A percentile compares a stretch with the other conserved stretches of the same genome.
Evolutionary conservation across 2,797 vertebrate species (phyloP).

Genomic region (Poeciliopsis turneri): DNA sequence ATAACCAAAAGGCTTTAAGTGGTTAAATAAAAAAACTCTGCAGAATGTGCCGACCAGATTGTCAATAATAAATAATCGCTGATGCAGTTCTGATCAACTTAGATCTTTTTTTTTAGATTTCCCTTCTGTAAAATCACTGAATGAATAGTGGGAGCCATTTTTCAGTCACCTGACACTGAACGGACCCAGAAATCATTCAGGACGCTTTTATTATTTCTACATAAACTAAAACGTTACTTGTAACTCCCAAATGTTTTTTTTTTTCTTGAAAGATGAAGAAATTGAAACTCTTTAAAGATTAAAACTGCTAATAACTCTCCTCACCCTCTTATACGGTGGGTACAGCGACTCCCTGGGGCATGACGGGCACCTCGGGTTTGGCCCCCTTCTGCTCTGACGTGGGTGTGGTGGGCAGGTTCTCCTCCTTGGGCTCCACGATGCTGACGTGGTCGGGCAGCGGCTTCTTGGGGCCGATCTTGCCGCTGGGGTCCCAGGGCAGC

Average conservation of each 20-base stretch:
- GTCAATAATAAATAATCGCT: no score
- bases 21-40: no score
- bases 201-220: not conserved
- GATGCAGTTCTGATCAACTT: no score
- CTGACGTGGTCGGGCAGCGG: slow-evolving; percentile 96
- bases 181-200: not conserved
- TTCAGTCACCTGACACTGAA: not conserved
- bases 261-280: not conserved
- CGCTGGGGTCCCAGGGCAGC: slow-evolving; percentile 98
- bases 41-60: no score
- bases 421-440: slow-evolving; percentile 99
- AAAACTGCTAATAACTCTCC: not conserved
- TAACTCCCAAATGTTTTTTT: not conserved
- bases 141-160: not conserved
- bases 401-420: slow-evolving; percentile 93
- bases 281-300: not conserved
- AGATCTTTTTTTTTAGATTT: not conserved
- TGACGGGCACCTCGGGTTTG: slow-evolving; percentile 92
- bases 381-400: slow-evolving; percentile 98
- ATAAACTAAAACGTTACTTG: not conserved
- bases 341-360: slow-evolving; percentile 90
- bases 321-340: slow-evolving; percentile 80
- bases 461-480: slow-evolving; percentile 99
- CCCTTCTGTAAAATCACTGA: not conserved
- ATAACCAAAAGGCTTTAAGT: no score